These are phyloP conservation scores for Hirtodrosophila confusa DNA, from an alignment of 2,888 invertebrate species.

Conservation along the genomic window DNA sequence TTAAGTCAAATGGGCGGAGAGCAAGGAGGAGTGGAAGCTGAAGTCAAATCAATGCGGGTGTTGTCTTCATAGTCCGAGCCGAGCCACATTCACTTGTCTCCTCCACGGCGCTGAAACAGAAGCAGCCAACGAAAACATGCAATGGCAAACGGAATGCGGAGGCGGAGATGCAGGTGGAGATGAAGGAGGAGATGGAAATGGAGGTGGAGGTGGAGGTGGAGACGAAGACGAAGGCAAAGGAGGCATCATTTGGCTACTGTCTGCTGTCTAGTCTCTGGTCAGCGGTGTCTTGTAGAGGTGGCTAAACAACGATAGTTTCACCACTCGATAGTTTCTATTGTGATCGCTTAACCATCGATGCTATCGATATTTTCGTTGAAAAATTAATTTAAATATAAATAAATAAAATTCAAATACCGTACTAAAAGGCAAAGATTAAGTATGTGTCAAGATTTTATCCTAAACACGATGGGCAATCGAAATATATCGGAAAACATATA, in stretches of 20 bases:
- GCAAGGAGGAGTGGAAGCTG: slow-evolving; percentile 3
- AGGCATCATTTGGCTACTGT: slow-evolving; percentile 33
- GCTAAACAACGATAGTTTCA: no score
- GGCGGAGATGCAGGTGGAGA: slow-evolving; percentile 40
- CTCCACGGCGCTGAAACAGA: slow-evolving; percentile 52
- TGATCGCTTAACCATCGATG: no score
- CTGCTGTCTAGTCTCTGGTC: slow-evolving; percentile 32
- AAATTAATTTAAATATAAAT: no score
- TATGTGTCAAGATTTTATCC: no score
- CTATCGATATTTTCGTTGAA: no score
- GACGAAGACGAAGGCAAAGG: neutral
- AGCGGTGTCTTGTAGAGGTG: slow-evolving; percentile 22
- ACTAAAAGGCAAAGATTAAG: no score
- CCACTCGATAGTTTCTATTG: no score
- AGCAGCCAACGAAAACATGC: slow-evolving; percentile 47
- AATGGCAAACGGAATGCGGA: slow-evolving; percentile 44
- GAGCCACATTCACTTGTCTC: slow-evolving; percentile 71
- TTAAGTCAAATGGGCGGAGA: neutral
- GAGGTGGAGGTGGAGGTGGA: slow-evolving; percentile 15
- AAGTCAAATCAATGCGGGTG: slow-evolving; percentile 74
- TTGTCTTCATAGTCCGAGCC: slow-evolving; percentile 52
- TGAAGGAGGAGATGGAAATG: slow-evolving; percentile 28
- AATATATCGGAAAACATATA: no score
- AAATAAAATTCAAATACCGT: no score
- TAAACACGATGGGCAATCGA: no score